Evolutionary conservation across 2,888 invertebrate species (phyloP), one percentile per base, ranked within the genome.

Genomic region (Omphaloscelis lunosa): DNA sequence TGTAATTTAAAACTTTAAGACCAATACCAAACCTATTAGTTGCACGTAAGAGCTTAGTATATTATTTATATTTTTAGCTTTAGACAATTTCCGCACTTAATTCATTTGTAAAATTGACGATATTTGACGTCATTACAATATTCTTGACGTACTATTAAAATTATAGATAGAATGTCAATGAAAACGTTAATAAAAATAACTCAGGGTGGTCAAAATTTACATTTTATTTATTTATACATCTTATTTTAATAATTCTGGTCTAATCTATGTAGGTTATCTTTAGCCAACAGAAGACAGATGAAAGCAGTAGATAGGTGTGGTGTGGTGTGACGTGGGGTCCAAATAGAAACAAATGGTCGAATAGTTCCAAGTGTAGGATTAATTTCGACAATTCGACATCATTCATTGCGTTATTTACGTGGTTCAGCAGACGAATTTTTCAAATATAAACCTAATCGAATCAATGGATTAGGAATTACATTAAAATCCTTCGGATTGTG

Each of bases 81-180:
- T 39, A 56, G 8, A 48, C 5, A 20, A 51, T 62, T 67, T 72
- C 48, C 29, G 51, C n/a, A 61, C 45, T 53, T 29, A 15, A 76
- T 27, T 45, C 6, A 65, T 66, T 70, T 48, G n/a, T 51, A 29
- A 23, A 56, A 58, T 53, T 61, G 3, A 27, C n/a, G 9, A 79
- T 51, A 12, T 12, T 34, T 62, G 62, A 58, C 41, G 51, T 73
- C 80, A 79, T 23, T 17, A 48, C 0, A 62, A 67, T 62, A 41
- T 27, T 63, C 0, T 79, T 79, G 73, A 79, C 23, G 56, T 34
- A 39, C 41, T 62, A 20, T 39, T n/a, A 62, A 20, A 20, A 62
- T 72, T 39, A 58, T 56, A n/a, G 15, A 53, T 41, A 58, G 39
- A 77, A 58, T 77, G 29, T 41, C 48, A 48, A 79, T 72, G 39